Percentiles rank a stretch among this genome's conserved stretches.
Conservation (phyloP, 2,888 invertebrate genomes). For the Protodeltote pygarga region DNA sequence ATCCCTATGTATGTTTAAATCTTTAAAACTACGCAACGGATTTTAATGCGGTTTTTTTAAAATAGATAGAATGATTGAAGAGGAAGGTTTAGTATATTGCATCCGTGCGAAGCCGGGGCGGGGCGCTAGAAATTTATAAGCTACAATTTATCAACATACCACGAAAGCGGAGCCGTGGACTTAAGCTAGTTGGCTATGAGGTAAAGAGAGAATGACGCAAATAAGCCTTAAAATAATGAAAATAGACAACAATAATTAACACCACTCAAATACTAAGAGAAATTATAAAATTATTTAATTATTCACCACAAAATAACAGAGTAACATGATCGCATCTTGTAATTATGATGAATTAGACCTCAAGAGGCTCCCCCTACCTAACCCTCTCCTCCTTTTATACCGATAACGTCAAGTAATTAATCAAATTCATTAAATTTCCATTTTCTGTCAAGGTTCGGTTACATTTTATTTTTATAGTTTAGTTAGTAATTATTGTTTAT, state of each 20-base stretch:
- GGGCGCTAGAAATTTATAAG: too few relatives aligned
- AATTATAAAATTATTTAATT: conserved; percentile 44
- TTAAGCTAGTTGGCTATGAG: too few relatives aligned
- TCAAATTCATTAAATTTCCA: conserved; percentile 57
- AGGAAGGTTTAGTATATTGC: too few relatives aligned
- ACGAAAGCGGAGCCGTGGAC: too few relatives aligned
- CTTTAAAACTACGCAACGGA: too few relatives aligned
- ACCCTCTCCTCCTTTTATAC: conserved; percentile 6
- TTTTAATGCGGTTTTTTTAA: too few relatives aligned
- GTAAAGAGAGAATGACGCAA: too few relatives aligned
- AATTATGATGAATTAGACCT: conserved; percentile 54
- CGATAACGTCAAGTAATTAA: conserved; percentile 57
- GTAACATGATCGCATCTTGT: conserved; percentile 50
- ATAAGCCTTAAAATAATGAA: conserved; percentile 14
- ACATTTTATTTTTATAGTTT: conserved; percentile 31
- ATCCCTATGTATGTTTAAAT: too few relatives aligned
- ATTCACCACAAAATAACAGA: conserved; percentile 41
- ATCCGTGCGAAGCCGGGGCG: too few relatives aligned
- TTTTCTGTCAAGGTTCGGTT: conserved; percentile 35
- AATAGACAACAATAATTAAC: conserved; percentile 29
- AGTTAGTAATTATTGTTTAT: too few relatives aligned
- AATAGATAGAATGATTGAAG: too few relatives aligned
- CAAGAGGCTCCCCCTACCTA: conserved; percentile 10
- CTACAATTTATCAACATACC: too few relatives aligned
- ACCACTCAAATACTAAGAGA: conserved; percentile 15